Evolutionary conservation across 1,140 invertebrate genomes (phyloP).

Genomic region (Achroia grisella): DNA sequence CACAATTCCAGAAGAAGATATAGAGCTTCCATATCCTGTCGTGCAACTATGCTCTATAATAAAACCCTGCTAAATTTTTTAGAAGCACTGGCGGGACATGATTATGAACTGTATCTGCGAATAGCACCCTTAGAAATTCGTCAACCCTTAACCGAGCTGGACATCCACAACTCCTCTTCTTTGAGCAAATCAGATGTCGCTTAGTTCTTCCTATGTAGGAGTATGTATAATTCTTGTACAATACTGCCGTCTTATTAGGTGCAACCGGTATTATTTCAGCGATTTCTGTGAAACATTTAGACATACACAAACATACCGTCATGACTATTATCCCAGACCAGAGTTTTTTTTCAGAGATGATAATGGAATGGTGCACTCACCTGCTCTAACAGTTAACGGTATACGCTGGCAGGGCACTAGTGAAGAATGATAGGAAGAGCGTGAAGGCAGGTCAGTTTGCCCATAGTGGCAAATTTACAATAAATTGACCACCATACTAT

Average conservation of each 20-base stretch:
- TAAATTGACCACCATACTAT: too few relatives aligned
- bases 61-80: background rate
- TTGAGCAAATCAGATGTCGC: conserved; percentile 11
- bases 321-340: too few relatives aligned
- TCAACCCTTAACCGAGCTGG: conserved; percentile 4
- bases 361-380: too few relatives aligned
- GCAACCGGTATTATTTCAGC: background rate
- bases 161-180: background rate
- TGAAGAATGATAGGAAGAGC: too few relatives aligned
- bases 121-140: conserved; percentile 2
- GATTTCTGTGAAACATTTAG: background rate
- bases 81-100: conserved; percentile 11
- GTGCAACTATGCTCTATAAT: background rate
- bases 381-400: too few relatives aligned
- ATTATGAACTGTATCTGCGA: conserved; percentile 7
- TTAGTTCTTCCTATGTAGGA: background rate
- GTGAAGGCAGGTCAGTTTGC: too few relatives aligned
- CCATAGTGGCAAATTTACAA: too few relatives aligned
- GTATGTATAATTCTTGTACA: background rate
- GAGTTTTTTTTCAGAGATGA: too few relatives aligned
- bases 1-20: too few relatives aligned
- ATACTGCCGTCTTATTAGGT: background rate
- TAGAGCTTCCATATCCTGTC: too few relatives aligned
- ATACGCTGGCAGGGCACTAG: too few relatives aligned
- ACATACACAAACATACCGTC: too few relatives aligned